Evolutionary conservation across 2,113 vertebrate genomes (phyloP), one percentile per base, ranked within the genome.

Genomic region (Mobula hypostoma): DNA sequence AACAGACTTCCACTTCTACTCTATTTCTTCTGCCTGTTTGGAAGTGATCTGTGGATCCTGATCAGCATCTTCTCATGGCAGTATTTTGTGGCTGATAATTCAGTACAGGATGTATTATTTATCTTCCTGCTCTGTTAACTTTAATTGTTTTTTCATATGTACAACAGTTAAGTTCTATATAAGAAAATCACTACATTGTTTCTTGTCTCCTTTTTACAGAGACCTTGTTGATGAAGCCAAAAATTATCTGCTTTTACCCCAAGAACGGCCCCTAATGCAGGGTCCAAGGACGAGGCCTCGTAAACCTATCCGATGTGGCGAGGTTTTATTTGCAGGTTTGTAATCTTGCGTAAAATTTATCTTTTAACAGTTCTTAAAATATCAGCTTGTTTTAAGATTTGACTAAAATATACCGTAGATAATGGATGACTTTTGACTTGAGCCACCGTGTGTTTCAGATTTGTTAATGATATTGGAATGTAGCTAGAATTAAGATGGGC

Each of bases 161-260:
- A 61, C 36, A 24, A 40, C 11, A 17, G 36, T 15, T 6, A 3
- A 70, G 32, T 92, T 66, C 15, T 74, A 27, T 56, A 12, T 76
- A 9, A 93, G 70, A 29, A 56, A 36, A 93, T 74, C 36, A 56
- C 36, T 76, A 40, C 48, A 74, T 93, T 36, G 24, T 48, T 74
- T 88, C 21, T 58, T 80, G 58, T 61, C 24, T 56, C 72, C 7
- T 92, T 82, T 94, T 94, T 66, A 58, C 95, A 99, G 99, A 96
- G 99, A 99, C 95, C 96, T 99, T 94, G 99, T 99, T 48, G 99
- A 99, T 95, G 99, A 99, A 96, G 99, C 99, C 12, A 99, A 99
- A 96, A 99, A 99, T 95, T 99, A 99, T 95, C 97, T 99, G 95
- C 97, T 99, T 5, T 96, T 99, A 94, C 99, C 99, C 32, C 99